Percentiles rank a stretch among this genome's conserved stretches.
Conservation (phyloP, 2,888 invertebrate genomes). For the Dermolepida albohirtum region DNA sequence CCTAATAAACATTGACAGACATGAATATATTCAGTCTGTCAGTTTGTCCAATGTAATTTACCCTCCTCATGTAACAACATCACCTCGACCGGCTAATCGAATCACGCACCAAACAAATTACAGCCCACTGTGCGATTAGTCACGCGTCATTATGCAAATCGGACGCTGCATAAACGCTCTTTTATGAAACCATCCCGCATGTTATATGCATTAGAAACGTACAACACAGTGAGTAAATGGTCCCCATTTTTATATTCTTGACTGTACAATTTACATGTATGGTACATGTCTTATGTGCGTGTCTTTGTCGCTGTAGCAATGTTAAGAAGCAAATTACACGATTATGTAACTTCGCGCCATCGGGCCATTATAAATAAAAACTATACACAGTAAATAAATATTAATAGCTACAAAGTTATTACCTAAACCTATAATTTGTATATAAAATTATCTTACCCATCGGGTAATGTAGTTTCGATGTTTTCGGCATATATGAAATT, state of each 20-base stretch:
- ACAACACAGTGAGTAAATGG: constrained; percentile 1
- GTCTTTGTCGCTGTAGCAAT: not conserved
- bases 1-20: constrained; percentile 4
- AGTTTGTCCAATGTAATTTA: constrained; percentile 20
- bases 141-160: constrained; percentile 59
- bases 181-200: constrained; percentile 42
- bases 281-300: not conserved
- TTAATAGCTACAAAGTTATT: not conserved
- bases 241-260: constrained; percentile 1
- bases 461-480: not conserved
- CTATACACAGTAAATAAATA: constrained; percentile 7
- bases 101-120: constrained; percentile 52
- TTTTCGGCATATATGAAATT: constrained; percentile 10
- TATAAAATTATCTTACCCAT: not conserved
- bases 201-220: constrained; percentile 28
- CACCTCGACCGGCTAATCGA: constrained; percentile 48
- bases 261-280: not conserved
- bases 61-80: constrained; percentile 17
- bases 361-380: not conserved
- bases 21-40: constrained; percentile 8
- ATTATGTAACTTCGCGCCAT: constrained; percentile 4
- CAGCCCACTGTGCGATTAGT: constrained; percentile 53
- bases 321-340: constrained; percentile 14
- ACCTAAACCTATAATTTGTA: constrained; percentile 12
- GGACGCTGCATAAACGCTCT: constrained; percentile 41